A percentile compares a stretch with the other conserved stretches of the same genome.
Evolutionary conservation across 2,113 vertebrate genomes (phyloP).

Genomic region (Chroicocephalus ridibundus): DNA sequence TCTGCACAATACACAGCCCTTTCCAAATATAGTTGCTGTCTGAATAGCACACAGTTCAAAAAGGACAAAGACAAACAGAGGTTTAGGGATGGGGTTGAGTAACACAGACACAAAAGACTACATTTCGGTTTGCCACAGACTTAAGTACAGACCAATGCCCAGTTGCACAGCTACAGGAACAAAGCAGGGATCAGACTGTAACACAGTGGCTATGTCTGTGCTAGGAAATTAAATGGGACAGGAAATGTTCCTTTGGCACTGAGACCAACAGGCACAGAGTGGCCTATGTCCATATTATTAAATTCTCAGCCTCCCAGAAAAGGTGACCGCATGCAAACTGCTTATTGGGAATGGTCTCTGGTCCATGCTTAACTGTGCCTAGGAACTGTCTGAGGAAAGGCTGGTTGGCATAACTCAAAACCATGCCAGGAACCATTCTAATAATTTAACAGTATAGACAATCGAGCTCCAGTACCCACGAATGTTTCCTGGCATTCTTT

Average conservation of each 20-base stretch:
- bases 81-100: conserved; percentile 38
- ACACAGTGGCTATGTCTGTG: conserved; percentile 41
- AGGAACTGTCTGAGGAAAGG: conserved; percentile 26
- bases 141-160: conserved; percentile 43
- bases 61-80: conserved; percentile 37
- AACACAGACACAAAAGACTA: conserved; percentile 42
- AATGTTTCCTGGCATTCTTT: conserved; percentile 47
- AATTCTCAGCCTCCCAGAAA: conserved; percentile 25
- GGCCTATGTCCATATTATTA: conserved; percentile 36
- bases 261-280: conserved; percentile 39
- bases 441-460: conserved; percentile 51
- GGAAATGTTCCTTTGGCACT: conserved; percentile 49
- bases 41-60: conserved; percentile 15
- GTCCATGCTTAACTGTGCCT: not conserved
- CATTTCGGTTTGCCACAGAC: conserved; percentile 51
- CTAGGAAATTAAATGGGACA: conserved; percentile 56
- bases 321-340: conserved; percentile 37
- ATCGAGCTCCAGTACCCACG: conserved; percentile 22
- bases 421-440: conserved; percentile 40
- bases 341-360: conserved; percentile 26
- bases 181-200: conserved; percentile 50
- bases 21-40: conserved; percentile 25
- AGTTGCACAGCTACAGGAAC: conserved; percentile 36
- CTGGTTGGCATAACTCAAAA: not conserved
- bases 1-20: not conserved